A percentile compares a stretch with the other conserved stretches of the same genome.
These are phyloP conservation scores for Furcula furcula DNA, from an alignment of 2,888 invertebrate species.

Conservation along the genomic window DNA sequence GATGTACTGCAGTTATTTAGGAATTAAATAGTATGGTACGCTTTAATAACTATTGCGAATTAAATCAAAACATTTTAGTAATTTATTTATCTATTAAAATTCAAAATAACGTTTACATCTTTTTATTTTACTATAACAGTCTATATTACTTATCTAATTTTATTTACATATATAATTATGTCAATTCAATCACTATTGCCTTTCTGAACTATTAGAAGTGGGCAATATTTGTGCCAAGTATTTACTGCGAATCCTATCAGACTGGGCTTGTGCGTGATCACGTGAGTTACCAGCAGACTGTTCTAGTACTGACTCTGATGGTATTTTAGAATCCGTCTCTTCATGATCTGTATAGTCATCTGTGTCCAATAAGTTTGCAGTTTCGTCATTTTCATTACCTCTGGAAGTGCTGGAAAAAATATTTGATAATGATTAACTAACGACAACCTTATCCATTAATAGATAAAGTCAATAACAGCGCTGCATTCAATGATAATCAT, in stretches of 20 bases:
- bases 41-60: too few relatives aligned
- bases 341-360: slow-evolving; percentile 63
- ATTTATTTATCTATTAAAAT: too few relatives aligned
- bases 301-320: slow-evolving; percentile 31
- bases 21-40: too few relatives aligned
- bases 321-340: slow-evolving; percentile 46
- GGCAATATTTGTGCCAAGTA: slow-evolving; percentile 75
- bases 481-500: too few relatives aligned
- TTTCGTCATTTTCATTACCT: slow-evolving; percentile 49
- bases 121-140: too few relatives aligned
- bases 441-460: too few relatives aligned
- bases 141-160: too few relatives aligned
- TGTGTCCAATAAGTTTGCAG: slow-evolving; percentile 60
- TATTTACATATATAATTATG: slow-evolving; percentile 10
- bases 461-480: too few relatives aligned
- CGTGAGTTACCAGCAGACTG: slow-evolving; percentile 31
- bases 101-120: too few relatives aligned
- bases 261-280: slow-evolving; percentile 53
- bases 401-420: slow-evolving; percentile 28
- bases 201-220: slow-evolving; percentile 60
- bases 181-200: slow-evolving; percentile 40
- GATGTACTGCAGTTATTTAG: too few relatives aligned
- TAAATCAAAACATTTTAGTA: too few relatives aligned
- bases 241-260: slow-evolving; percentile 72
- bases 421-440: not conserved